A percentile compares a stretch with the other conserved stretches of the same genome.
Conservation (phyloP, 2,888 invertebrate species). For the Epistrophella euchroma region DNA sequence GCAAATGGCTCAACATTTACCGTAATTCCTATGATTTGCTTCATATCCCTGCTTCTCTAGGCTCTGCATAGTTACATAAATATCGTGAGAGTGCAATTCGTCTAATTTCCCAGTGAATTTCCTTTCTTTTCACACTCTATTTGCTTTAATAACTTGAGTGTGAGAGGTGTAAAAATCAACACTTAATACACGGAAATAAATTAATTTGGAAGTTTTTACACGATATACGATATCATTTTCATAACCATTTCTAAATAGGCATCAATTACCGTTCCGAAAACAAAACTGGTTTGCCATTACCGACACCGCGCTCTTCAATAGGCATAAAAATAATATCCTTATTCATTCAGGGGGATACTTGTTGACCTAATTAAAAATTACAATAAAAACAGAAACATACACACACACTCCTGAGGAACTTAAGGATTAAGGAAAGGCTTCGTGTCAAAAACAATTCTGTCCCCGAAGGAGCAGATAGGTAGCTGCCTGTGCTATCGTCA, state of each 20-base stretch:
- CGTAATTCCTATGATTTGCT: too few relatives aligned
- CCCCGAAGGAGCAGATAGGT: conserved; percentile 58
- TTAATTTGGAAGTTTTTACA: not conserved
- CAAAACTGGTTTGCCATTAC: conserved; percentile 20
- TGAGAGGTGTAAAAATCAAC: not conserved
- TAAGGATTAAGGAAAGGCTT: conserved; percentile 32
- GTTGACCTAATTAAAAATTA: conserved; percentile 68
- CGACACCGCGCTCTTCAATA: conserved; percentile 26
- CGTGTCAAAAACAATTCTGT: conserved; percentile 56
- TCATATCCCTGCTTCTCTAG: too few relatives aligned
- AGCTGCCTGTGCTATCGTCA: conserved; percentile 40
- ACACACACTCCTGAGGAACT: not conserved
- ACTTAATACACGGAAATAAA: not conserved
- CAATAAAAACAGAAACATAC: conserved; percentile 18
- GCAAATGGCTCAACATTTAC: too few relatives aligned
- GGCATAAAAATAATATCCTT: conserved; percentile 58
- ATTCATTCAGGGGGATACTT: conserved; percentile 67
- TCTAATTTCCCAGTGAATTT: not conserved
- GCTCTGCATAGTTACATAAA: too few relatives aligned
- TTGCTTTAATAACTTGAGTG: not conserved
- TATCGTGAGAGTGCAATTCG: not conserved
- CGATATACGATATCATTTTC: not conserved
- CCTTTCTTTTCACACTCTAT: not conserved
- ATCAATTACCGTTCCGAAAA: conserved; percentile 26
- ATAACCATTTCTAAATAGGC: not conserved